A percentile compares a stretch with the other conserved stretches of the same genome.
Conservation (phyloP, 1,140 invertebrate genomes). For the Drosophila neocordata region DNA sequence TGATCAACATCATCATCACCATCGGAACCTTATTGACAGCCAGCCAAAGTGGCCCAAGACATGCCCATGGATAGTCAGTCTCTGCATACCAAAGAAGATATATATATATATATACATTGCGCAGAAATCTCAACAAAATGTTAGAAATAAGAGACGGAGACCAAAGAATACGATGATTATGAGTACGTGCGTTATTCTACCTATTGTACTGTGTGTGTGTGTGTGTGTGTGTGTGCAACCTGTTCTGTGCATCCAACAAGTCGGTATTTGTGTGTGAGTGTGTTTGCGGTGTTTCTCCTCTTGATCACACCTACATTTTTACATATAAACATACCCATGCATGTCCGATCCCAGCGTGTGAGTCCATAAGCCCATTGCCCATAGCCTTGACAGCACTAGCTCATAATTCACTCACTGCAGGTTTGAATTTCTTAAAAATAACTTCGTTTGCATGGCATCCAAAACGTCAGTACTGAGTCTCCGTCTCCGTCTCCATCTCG, state of each 20-base stretch:
- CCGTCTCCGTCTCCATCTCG: not conserved
- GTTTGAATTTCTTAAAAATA: conserved; percentile 80
- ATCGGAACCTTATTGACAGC: conserved; percentile 60
- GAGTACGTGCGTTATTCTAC: conserved; percentile 74
- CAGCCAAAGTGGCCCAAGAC: conserved; percentile 10
- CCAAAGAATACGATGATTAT: conserved; percentile 36
- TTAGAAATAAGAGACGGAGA: conserved; percentile 59
- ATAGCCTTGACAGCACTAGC: conserved; percentile 70
- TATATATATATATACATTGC: conserved; percentile 48
- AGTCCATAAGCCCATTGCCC: conserved; percentile 42
- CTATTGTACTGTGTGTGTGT: conserved; percentile 57
- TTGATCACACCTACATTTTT: conserved; percentile 62
- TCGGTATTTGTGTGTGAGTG: conserved; percentile 33
- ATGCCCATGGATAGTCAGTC: conserved; percentile 22
- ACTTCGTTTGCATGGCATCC: conserved; percentile 71
- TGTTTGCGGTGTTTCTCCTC: conserved; percentile 57
- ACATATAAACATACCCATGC: conserved; percentile 22
- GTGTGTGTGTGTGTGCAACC: conserved; percentile 53
- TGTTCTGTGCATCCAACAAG: conserved; percentile 62
- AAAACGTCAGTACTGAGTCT: conserved; percentile 25
- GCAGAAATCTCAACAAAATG: conserved; percentile 67
- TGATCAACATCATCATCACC: conserved; percentile 63
- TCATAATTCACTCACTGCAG: conserved; percentile 80
- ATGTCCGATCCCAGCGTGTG: conserved; percentile 60
- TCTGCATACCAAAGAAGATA: conserved; percentile 63